A percentile compares a stretch with the other conserved stretches of the same genome.
These are phyloP conservation scores for Drosophila prosaltans DNA, from an alignment of 1,140 invertebrate genomes.

Conservation along the genomic window DNA sequence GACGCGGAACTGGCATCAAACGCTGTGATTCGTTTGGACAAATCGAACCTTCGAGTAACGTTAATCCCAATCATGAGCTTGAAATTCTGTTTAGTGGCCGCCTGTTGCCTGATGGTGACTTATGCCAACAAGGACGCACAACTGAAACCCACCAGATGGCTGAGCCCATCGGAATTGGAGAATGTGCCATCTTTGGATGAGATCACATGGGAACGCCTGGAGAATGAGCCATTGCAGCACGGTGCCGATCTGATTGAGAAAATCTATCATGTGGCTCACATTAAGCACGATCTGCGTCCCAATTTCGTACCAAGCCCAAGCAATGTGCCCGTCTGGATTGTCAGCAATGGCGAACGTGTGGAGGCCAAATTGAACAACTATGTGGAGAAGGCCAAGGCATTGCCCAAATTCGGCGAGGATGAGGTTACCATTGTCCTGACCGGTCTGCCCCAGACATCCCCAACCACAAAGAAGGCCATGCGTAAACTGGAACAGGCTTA, in stretches of 20 bases:
- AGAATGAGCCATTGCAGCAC: conserved; percentile 65
- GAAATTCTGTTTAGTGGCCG: conserved; percentile 63
- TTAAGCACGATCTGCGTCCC: conserved; percentile 63
- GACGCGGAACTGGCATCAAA: conserved; percentile 50
- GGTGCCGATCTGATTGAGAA: conserved; percentile 66
- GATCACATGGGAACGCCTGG: conserved; percentile 64
- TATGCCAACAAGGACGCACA: conserved; percentile 54
- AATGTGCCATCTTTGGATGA: conserved; percentile 70
- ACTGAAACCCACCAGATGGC: conserved; percentile 72
- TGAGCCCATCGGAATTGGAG: conserved; percentile 59
- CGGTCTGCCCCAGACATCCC: conserved; percentile 62
- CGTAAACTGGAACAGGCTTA: conserved; percentile 67
- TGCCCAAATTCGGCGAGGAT: conserved; percentile 64
- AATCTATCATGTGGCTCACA: conserved; percentile 70
- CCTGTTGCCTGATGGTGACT: conserved; percentile 59
- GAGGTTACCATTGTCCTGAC: conserved; percentile 78
- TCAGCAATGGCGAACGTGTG: conserved; percentile 69
- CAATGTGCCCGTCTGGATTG: conserved; percentile 69
- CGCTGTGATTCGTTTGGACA: conserved; percentile 67
- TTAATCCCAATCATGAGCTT: conserved; percentile 54
- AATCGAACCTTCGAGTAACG: conserved; percentile 23
- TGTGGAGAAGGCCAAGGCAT: conserved; percentile 52
- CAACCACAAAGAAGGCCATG: conserved; percentile 59
- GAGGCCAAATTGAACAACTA: conserved; percentile 71
- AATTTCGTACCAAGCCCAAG: conserved; percentile 75